These are phyloP conservation scores for Bellardia bayeri DNA, from an alignment of 2,888 invertebrate genomes.

Conservation along the genomic window DNA sequence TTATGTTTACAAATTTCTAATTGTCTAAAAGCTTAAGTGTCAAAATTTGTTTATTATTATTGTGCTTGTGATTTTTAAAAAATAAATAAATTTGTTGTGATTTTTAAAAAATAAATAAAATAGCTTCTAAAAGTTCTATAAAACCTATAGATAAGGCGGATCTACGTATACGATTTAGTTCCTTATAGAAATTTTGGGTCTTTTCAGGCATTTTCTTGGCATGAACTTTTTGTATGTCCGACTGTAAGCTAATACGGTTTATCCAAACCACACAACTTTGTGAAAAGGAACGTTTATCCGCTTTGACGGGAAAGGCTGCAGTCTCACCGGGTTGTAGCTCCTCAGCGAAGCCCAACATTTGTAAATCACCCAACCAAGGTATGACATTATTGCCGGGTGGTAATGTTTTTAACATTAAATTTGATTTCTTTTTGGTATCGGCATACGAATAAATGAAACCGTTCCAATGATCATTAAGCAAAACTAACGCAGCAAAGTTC, in stretches of 20 bases:
- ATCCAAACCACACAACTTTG: too few relatives aligned
- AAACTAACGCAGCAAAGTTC: slow-evolving; percentile 95
- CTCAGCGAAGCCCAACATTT: slow-evolving; percentile 88
- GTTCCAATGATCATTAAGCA: slow-evolving; percentile 94
- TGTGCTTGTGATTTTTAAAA: too few relatives aligned
- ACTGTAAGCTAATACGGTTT: too few relatives aligned
- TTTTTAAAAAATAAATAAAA: too few relatives aligned
- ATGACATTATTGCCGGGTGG: slow-evolving; percentile 90
- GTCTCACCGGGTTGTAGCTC: slow-evolving; percentile 84
- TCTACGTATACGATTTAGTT: slow-evolving; percentile 94
- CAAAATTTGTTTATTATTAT: too few relatives aligned
- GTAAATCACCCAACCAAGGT: slow-evolving; percentile 95
- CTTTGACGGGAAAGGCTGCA: too few relatives aligned
- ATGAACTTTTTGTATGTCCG: too few relatives aligned
- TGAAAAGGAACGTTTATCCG: too few relatives aligned
- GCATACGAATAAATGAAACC: slow-evolving; percentile 98
- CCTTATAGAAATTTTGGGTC: slow-evolving; percentile 98
- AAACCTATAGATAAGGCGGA: slow-evolving; percentile 97
- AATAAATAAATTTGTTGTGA: too few relatives aligned
- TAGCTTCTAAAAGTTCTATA: slow-evolving; percentile 92
- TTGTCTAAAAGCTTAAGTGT: too few relatives aligned
- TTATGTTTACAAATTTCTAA: too few relatives aligned
- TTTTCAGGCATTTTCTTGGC: too few relatives aligned
- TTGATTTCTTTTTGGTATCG: slow-evolving; percentile 96
- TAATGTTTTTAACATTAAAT: slow-evolving; percentile 94